Conservation (phyloP, 2,888 invertebrate species). For the Amblyjoppa proteus region DNA sequence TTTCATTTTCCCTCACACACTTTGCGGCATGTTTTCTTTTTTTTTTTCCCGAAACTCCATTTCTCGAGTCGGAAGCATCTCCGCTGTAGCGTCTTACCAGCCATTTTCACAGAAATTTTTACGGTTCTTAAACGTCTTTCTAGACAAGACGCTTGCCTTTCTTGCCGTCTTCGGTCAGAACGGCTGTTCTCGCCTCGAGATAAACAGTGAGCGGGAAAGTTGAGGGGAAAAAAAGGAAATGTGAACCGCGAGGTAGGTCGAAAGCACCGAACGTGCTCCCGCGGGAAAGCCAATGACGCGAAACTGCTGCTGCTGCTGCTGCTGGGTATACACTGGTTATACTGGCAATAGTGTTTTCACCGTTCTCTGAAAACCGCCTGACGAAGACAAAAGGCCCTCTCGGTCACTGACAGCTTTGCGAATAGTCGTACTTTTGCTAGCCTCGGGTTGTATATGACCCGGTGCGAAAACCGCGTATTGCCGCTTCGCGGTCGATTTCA, state of each 20-base stretch:
- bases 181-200: slow-evolving; percentile 18
- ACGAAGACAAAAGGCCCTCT: slow-evolving; percentile 47
- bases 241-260: slow-evolving; percentile 24
- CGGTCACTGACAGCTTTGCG: slow-evolving; percentile 24
- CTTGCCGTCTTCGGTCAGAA: slow-evolving; percentile 28
- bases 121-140: slow-evolving; percentile 59
- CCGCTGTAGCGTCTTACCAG: neutral
- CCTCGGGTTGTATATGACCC: neutral
- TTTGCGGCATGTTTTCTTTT: slow-evolving; percentile 22
- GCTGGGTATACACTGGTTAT: neutral
- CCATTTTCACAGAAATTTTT: slow-evolving; percentile 53
- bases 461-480: slow-evolving; percentile 2
- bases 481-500: slow-evolving; percentile 11
- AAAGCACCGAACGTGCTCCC: slow-evolving; percentile 38
- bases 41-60: slow-evolving; percentile 39
- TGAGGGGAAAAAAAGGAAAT: slow-evolving; percentile 1
- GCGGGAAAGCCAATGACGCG: slow-evolving; percentile 52
- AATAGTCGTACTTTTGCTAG: slow-evolving; percentile 26
- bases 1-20: slow-evolving; percentile 39
- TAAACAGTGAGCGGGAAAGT: slow-evolving; percentile 26
- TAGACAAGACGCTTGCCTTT: slow-evolving; percentile 47
- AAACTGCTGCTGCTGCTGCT: slow-evolving; percentile 35
- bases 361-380: slow-evolving; percentile 6
- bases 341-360: slow-evolving; percentile 13
- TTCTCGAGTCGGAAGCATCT: slow-evolving; percentile 41